Evolutionary conservation across 2,113 vertebrate species (phyloP), one percentile per base, ranked within the genome.

Genomic region (Gobius niger): DNA sequence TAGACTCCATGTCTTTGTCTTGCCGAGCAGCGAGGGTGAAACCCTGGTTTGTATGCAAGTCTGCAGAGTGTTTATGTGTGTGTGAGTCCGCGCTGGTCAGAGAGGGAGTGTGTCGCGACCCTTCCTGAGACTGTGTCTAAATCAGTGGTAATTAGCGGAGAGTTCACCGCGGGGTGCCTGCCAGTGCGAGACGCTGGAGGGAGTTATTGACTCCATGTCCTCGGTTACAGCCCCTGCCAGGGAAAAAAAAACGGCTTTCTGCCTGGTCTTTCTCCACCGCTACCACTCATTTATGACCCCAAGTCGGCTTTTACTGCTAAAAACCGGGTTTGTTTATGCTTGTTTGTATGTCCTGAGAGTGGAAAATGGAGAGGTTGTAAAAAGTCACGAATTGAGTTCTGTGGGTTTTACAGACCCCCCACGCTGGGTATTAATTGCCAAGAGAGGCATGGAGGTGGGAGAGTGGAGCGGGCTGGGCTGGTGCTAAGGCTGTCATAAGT

Each of bases 121-220:
- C 83, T 89, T 85, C 76, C 86, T 50, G 80, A 85, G 82, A 89
- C 83, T 72, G 69, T 81, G 81, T 87, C 87, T 90, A 88, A 88
- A 89, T 92, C 84, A 90, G 83, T 88, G 84, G 84, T 91, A 91
- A 93, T 91, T 92, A 92, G 88, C 63, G 34, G 74, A 72, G 78
- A 76, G 86, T 92, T 92, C 85, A 88, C 90, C 71, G 82, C 62
- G 78, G 90, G 88, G 86, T 84, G 86, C 85, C 89, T 80, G 82
- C 86, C 87, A 83, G 86, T 85, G 87, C 82, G 87, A 80, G 84
- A 82, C 72, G 82, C 86, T 91, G 83, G 86, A 92, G 84, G 87
- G 85, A 90, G 86, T 91, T 90, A 90, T 87, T 89, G 87, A 93
- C 89, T 89, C 87, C 85, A 61, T 74, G 86, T 82, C 85, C 81